Evolutionary conservation across 2,888 invertebrate species (phyloP).

Genomic region (Caenorhabditis sp.): DNA sequence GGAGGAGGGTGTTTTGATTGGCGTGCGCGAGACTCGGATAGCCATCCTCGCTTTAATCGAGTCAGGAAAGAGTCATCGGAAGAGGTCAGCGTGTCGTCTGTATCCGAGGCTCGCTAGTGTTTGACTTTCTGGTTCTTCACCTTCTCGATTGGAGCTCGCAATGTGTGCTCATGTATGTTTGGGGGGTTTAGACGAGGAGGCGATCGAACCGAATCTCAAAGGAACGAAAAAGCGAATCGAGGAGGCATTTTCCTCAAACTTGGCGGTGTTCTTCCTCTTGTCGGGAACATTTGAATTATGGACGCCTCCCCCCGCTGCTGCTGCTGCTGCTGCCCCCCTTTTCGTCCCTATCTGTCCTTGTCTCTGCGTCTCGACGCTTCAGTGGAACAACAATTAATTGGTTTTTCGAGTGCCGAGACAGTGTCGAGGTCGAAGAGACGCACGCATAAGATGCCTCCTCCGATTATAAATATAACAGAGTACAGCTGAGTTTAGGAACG

Average conservation of each 20-base stretch:
- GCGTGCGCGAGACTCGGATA: neutral
- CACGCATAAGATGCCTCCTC: conserved; percentile 32
- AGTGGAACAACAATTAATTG: conserved; percentile 55
- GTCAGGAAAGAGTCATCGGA: neutral
- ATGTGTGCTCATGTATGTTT: conserved; percentile 47
- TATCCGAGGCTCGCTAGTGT: conserved; percentile 20
- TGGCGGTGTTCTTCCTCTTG: conserved; percentile 25
- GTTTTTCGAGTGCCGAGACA: conserved; percentile 46
- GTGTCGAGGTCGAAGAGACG: conserved; percentile 26
- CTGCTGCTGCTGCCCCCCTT: conserved; percentile 17
- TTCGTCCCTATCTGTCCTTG: conserved; percentile 21
- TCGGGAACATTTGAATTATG: conserved; percentile 45
- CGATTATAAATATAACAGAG: conserved; percentile 48
- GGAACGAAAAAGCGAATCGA: neutral
- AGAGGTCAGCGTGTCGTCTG: conserved; percentile 9
- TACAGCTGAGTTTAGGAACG: conserved; percentile 8
- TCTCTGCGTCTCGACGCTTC: conserved; percentile 22
- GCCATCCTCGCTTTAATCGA: conserved; percentile 8
- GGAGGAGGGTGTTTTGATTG: conserved; percentile 4
- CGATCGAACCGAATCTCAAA: conserved; percentile 36
- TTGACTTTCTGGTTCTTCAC: conserved; percentile 42
- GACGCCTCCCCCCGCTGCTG: conserved; percentile 4
- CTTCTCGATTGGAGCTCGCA: conserved; percentile 38
- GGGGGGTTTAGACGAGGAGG: conserved; percentile 31
- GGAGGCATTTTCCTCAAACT: conserved; percentile 11